Evolutionary conservation across 2,797 vertebrate species (phyloP), one percentile per base, ranked within the genome.

Genomic region (Galago senegalensis): DNA sequence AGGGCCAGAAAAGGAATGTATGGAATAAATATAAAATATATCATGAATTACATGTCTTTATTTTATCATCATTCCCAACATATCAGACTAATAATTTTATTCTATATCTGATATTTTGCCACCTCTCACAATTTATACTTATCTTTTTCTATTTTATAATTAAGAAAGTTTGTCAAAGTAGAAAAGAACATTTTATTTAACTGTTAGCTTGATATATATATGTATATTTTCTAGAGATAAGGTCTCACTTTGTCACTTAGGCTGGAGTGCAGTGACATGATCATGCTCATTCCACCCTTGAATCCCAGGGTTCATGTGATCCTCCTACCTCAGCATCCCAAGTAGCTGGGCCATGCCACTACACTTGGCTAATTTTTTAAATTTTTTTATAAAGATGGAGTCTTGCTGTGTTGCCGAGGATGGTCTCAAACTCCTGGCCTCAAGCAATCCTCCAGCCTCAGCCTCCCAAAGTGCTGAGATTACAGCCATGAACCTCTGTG

Each of bases 131-230:
- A 25, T 76, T 81, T 73, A 81, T 77, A 21, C 16, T 60, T 82
- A 60, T 70, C 16, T 83, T 56, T 81, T 76, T 40, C 80, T 75
- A 40, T 90, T 88, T 92, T 56, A 16, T 67, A 37, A 58, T 61
- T 76, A 84, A 72, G 46, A 77, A 92, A 70, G 34, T 53, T 79
- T 91, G 31, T 72, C 23, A 72, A 84, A 70, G 67, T 77, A 43
- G 43, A 70, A 27, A 5, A 79, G 37, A 81, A 18, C 27, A 56
- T 80, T 81, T 82, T 58, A 75, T 43, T 88, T 67, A 72, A 25
- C 13, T 27, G 58, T 56, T 77, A 40, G 21, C 31, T 75, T 80
- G 40, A 82, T 86, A 88, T 91, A 34, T n/a, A 79, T n/a, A 56
- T 77, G 34, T 31, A 31, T 76, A 29, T 75, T 46, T 75, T 76